phyloP scores from a whole-genome alignment of 1,140 invertebrate species.

The Drosophila carrolli region DNA sequence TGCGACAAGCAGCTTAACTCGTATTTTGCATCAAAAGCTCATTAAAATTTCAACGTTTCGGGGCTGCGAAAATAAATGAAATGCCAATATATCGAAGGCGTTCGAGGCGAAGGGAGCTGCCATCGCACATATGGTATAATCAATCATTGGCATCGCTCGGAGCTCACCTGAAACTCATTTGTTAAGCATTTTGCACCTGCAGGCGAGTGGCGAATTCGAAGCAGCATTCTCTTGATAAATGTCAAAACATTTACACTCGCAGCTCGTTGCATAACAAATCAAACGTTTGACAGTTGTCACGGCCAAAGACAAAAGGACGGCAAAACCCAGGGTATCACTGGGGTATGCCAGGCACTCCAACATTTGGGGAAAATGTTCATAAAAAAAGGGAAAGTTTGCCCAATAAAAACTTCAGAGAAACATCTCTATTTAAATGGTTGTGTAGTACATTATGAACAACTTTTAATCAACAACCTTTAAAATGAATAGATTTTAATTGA shows the following conservation, averaged over 20 bases:
- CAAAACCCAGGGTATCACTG: neutral
- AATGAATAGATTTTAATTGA: too few species aligned
- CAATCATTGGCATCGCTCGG: slow-evolving; percentile 48
- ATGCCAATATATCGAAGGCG: slow-evolving; percentile 5
- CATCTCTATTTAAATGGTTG: too few species aligned
- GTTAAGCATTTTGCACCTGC: slow-evolving; percentile 45
- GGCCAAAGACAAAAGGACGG: slow-evolving; percentile 13
- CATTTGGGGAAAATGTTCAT: neutral
- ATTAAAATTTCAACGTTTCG: slow-evolving; percentile 4
- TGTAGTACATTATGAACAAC: too few species aligned
- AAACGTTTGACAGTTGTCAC: slow-evolving; percentile 59
- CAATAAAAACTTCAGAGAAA: too few species aligned
- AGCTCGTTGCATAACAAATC: slow-evolving; percentile 60
- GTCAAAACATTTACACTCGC: slow-evolving; percentile 59
- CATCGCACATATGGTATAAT: neutral
- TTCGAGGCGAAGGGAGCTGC: neutral
- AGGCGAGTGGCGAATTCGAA: slow-evolving; percentile 25
- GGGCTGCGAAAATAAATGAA: neutral
- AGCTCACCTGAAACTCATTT: slow-evolving; percentile 41
- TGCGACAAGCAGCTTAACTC: slow-evolving; percentile 54
- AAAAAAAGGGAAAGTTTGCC: too few species aligned
- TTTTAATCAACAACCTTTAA: too few species aligned
- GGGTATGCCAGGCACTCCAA: neutral
- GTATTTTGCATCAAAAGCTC: slow-evolving; percentile 52
- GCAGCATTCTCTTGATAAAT: slow-evolving; percentile 55